phyloP scores from a whole-genome alignment of 2,888 invertebrate genomes.

The Plagodis pulveraria region DNA sequence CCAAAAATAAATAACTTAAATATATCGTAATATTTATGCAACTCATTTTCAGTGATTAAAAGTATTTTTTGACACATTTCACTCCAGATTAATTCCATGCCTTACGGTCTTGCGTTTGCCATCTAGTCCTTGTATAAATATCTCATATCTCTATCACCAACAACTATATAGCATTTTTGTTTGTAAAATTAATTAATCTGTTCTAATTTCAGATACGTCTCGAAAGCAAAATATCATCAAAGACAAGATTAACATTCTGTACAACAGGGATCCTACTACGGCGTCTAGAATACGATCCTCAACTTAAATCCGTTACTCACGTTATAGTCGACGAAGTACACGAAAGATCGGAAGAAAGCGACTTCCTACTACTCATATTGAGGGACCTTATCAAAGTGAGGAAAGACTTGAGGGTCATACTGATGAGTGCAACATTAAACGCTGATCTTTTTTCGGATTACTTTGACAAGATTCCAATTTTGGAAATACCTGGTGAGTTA shows the following conservation, averaged over 20 bases:
- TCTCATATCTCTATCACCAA: too few species aligned
- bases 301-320: constrained; percentile 91
- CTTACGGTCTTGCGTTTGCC: too few species aligned
- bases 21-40: too few species aligned
- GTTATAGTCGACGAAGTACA: constrained; percentile 96
- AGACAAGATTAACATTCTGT: constrained; percentile 95
- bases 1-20: too few species aligned
- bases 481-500: constrained; percentile 89
- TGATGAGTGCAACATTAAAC: constrained; percentile 98
- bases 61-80: too few species aligned
- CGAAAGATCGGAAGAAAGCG: constrained; percentile 95
- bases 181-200: too few species aligned
- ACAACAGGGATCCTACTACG: constrained; percentile 96
- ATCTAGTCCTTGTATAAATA: too few species aligned
- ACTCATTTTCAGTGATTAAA: too few species aligned
- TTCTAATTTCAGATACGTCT: constrained; percentile 88
- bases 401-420: constrained; percentile 91
- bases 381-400: constrained; percentile 90
- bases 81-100: too few species aligned
- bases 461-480: constrained; percentile 91
- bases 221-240: constrained; percentile 90
- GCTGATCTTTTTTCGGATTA: constrained; percentile 93
- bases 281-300: constrained; percentile 91
- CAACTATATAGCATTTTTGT: too few species aligned
- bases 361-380: constrained; percentile 93